Conservation (phyloP, 2,888 invertebrate genomes). For the Stenoptilia bipunctidactyla region DNA sequence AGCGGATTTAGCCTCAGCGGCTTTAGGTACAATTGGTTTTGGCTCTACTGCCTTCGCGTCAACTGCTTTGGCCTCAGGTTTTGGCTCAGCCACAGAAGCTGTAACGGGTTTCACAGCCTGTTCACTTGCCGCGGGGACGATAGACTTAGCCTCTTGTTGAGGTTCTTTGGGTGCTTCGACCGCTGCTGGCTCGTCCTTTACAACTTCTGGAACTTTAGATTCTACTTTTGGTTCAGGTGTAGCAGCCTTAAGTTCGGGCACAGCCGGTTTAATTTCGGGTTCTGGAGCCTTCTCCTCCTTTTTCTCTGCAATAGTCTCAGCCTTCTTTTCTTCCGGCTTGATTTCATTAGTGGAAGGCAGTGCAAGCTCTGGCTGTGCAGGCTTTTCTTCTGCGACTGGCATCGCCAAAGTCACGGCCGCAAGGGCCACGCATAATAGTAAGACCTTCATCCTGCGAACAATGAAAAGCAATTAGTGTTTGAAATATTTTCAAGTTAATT, state of each 20-base stretch:
- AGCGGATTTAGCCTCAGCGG: constrained; percentile 19
- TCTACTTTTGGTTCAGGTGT: constrained; percentile 26
- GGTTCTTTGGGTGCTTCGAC: constrained; percentile 16
- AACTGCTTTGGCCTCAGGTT: constrained; percentile 17
- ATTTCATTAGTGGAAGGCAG: constrained; percentile 8
- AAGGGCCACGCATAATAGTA: constrained; percentile 72
- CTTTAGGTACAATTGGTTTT: constrained; percentile 18
- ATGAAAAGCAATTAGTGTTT: constrained; percentile 20
- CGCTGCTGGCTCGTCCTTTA: constrained; percentile 20
- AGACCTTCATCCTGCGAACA: constrained; percentile 75
- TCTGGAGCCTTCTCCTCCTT: constrained; percentile 14
- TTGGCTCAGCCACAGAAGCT: constrained; percentile 24
- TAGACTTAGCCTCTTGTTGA: constrained; percentile 25
- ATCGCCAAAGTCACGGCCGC: constrained; percentile 69
- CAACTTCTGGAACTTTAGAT: constrained; percentile 29
- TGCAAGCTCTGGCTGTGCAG: constrained; percentile 24
- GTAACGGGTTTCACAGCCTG: constrained; percentile 23
- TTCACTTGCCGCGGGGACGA: constrained; percentile 15
- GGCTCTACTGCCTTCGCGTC: constrained; percentile 18
- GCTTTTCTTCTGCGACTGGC: constrained; percentile 70
- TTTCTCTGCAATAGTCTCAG: neutral
- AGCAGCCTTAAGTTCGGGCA: constrained; percentile 18
- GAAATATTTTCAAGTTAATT: constrained; percentile 38
- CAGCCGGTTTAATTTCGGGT: constrained; percentile 22
- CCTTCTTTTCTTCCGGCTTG: constrained; percentile 21